phyloP scores from a whole-genome alignment of 2,113 vertebrate species.

The Triplophysa siluroides region DNA sequence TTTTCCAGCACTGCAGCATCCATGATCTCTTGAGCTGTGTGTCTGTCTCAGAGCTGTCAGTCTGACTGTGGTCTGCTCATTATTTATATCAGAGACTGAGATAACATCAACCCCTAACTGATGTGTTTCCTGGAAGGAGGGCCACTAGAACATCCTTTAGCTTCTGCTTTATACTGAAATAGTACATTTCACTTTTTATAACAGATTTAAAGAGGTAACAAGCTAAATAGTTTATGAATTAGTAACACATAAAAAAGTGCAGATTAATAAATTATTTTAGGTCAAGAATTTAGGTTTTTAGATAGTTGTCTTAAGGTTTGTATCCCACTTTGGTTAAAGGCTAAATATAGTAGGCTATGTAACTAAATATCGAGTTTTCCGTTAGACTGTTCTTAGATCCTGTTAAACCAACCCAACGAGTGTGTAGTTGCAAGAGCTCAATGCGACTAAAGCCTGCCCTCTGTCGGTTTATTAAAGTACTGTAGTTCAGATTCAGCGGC shows the following conservation, averaged over 20 bases:
- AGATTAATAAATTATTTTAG: no score
- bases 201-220: no score
- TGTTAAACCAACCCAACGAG: not conserved
- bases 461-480: not conserved
- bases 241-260: no score
- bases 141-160: not conserved
- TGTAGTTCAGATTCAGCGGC: not conserved
- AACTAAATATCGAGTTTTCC: no score
- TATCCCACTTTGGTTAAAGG: no score
- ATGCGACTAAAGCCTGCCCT: not conserved
- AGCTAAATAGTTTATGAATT: no score
- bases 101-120: not conserved
- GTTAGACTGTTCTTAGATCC: not conserved
- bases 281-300: no score
- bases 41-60: not conserved
- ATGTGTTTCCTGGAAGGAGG: constrained; percentile 43
- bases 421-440: not conserved
- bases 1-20: constrained; percentile 78
- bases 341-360: no score
- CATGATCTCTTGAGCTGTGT: constrained; percentile 67
- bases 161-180: not conserved
- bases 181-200: not conserved
- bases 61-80: not conserved
- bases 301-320: no score
- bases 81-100: not conserved